Percentiles rank a stretch among this genome's conserved stretches.
Evolutionary conservation across 2,797 vertebrate species (phyloP).

Genomic region (Buceros bicornis): DNA sequence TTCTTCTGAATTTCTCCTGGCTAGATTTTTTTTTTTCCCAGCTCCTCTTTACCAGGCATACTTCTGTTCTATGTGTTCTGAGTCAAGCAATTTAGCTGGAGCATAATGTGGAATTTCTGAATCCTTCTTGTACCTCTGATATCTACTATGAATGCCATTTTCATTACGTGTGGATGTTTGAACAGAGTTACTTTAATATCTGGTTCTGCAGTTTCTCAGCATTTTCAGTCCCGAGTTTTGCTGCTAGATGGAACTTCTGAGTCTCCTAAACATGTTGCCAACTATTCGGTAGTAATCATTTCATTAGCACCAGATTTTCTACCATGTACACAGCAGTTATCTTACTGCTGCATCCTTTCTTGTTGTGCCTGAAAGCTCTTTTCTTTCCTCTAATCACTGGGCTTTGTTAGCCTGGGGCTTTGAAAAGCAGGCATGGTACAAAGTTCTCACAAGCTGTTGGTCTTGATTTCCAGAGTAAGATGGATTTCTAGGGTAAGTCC

Average conservation of each 20-base stretch:
- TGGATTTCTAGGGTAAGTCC: not conserved
- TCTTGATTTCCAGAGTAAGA: not conserved
- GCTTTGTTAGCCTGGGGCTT: not conserved
- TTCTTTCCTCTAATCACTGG: not conserved
- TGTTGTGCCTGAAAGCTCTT: slow-evolving; percentile 12
- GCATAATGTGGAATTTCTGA: not conserved
- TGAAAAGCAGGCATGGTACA: not conserved
- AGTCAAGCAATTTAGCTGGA: not conserved
- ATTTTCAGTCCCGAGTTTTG: not conserved
- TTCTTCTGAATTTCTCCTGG: not conserved
- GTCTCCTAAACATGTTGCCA: not conserved
- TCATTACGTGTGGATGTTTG: not conserved
- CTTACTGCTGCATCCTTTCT: not conserved
- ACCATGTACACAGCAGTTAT: not conserved
- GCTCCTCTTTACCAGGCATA: not conserved
- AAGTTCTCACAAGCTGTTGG: not conserved
- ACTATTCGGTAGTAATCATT: not conserved
- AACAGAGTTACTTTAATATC: not conserved
- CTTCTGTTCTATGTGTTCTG: not conserved
- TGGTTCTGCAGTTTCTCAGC: not conserved
- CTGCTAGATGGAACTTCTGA: not conserved
- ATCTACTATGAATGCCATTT: not conserved
- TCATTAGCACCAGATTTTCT: not conserved
- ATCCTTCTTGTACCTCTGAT: not conserved
- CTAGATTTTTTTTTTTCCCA: not conserved